Percentiles rank a stretch among this genome's conserved stretches.
Conservation (phyloP, 2,113 vertebrate genomes). For the Dipodomys spectabilis region DNA sequence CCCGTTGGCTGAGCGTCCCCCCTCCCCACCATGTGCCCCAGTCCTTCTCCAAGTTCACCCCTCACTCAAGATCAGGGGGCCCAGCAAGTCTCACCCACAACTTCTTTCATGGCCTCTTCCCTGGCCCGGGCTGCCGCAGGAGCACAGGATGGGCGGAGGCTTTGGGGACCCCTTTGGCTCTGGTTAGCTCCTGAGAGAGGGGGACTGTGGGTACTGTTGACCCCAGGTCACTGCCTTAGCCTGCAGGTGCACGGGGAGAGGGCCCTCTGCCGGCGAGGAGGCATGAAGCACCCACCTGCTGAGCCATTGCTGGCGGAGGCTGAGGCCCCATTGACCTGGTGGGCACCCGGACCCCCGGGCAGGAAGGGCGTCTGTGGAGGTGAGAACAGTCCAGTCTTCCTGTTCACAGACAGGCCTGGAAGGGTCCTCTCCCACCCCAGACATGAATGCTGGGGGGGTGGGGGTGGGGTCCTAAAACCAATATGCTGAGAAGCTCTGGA, state of each 20-base stretch:
- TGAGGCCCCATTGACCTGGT: slow-evolving; percentile 74
- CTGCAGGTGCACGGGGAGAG: background rate
- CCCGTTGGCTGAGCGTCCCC: too few relatives aligned
- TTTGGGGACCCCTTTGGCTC: background rate
- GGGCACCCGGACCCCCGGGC: background rate
- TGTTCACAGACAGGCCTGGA: too few relatives aligned
- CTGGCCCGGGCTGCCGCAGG: slow-evolving; percentile 75
- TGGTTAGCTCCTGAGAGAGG: background rate
- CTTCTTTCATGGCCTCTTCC: slow-evolving; percentile 60
- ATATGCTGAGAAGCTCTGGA: too few relatives aligned
- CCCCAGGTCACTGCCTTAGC: background rate
- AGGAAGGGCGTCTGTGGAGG: slow-evolving; percentile 78
- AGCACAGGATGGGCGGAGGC: slow-evolving; percentile 53
- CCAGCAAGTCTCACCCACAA: slow-evolving; percentile 74
- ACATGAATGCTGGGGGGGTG: too few relatives aligned
- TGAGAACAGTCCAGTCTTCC: background rate
- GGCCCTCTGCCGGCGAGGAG: background rate
- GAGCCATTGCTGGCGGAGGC: slow-evolving; percentile 72
- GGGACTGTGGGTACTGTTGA: too few relatives aligned
- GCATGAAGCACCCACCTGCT: slow-evolving; percentile 72
- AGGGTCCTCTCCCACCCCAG: too few relatives aligned
- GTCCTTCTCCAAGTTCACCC: background rate
- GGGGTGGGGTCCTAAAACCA: too few relatives aligned
- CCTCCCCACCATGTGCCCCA: background rate
- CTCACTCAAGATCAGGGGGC: background rate